Percentiles rank a stretch among this genome's conserved stretches.
Evolutionary conservation across 2,888 invertebrate species (phyloP).

Genomic region (Adelognathus sp.): DNA sequence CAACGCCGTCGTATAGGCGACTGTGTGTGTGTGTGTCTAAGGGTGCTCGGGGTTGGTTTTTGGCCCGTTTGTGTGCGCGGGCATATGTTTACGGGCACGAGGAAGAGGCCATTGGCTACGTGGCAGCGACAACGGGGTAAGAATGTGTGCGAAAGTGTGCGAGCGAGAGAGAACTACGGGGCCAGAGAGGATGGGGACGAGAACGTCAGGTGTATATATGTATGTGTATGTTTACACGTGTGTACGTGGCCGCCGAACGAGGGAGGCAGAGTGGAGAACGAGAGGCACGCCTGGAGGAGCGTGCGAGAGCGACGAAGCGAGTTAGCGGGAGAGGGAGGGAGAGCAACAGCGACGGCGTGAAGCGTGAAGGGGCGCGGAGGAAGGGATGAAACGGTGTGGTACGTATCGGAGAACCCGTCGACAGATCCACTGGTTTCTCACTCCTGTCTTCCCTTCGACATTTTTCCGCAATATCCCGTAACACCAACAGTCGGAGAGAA

Average conservation of each 20-base stretch:
- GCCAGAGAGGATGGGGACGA: constrained; percentile 16
- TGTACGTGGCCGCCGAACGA: constrained; percentile 29
- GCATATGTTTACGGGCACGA: constrained; percentile 73
- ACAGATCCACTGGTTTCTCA: constrained; percentile 55
- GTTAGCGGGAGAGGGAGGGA: too few relatives aligned
- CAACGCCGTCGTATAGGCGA: constrained; percentile 67
- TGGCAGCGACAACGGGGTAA: constrained; percentile 40
- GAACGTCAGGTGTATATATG: constrained; percentile 2
- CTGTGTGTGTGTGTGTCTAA: constrained; percentile 37
- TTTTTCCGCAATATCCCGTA: not conserved
- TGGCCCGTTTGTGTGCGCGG: constrained; percentile 55
- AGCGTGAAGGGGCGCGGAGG: constrained; percentile 34
- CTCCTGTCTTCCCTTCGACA: constrained; percentile 28
- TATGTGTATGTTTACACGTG: not conserved
- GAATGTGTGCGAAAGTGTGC: constrained; percentile 26
- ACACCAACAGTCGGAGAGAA: constrained; percentile 40
- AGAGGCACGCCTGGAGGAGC: not conserved
- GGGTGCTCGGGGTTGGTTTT: constrained; percentile 39
- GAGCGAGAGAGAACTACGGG: constrained; percentile 19
- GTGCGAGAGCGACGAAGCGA: constrained; percentile 14
- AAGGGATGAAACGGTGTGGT: constrained; percentile 47
- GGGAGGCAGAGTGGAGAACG: constrained; percentile 38
- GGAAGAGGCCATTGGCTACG: constrained; percentile 24
- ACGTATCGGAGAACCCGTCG: constrained; percentile 66
- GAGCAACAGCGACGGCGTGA: constrained; percentile 27